Percentiles rank a stretch among this genome's conserved stretches.
Evolutionary conservation across 2,888 invertebrate species (phyloP).

Genomic region (Andrena chrysosceles): DNA sequence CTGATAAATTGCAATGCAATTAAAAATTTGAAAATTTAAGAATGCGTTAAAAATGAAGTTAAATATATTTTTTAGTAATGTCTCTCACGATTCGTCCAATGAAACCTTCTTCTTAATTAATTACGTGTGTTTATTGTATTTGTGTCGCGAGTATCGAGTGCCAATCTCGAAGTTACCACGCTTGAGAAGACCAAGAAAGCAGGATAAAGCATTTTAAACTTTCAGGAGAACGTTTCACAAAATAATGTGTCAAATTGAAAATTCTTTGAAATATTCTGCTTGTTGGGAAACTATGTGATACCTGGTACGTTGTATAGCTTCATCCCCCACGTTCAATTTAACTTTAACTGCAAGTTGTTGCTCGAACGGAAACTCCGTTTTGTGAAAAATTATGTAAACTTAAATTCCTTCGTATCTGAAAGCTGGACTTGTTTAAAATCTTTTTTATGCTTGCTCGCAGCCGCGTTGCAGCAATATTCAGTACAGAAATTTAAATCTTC

Average conservation of each 20-base stretch:
- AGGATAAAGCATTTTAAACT: neutral
- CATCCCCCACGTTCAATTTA: slow-evolving; percentile 10
- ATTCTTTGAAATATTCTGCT: slow-evolving; percentile 23
- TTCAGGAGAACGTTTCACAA: slow-evolving; percentile 4
- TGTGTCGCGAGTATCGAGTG: neutral
- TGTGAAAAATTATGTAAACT: neutral
- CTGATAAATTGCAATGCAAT: neutral
- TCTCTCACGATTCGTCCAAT: neutral
- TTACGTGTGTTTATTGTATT: neutral
- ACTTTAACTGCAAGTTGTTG: slow-evolving; percentile 6
- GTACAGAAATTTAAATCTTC: no score
- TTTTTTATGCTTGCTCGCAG: neutral
- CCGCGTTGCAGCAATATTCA: no score
- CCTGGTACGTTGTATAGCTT: slow-evolving; percentile 3
- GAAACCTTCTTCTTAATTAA: neutral
- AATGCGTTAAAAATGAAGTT: neutral
- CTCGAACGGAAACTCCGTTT: neutral
- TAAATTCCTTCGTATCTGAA: neutral
- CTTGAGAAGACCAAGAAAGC: no score
- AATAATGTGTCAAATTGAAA: slow-evolving; percentile 18
- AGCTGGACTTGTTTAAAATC: neutral
- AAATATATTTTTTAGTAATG: neutral
- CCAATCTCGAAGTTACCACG: no score
- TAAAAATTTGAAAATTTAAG: neutral
- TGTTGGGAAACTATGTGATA: neutral